Base-by-base conservation (phyloP, 2,888 invertebrate genomes). In the Eilema caniola region DNA sequence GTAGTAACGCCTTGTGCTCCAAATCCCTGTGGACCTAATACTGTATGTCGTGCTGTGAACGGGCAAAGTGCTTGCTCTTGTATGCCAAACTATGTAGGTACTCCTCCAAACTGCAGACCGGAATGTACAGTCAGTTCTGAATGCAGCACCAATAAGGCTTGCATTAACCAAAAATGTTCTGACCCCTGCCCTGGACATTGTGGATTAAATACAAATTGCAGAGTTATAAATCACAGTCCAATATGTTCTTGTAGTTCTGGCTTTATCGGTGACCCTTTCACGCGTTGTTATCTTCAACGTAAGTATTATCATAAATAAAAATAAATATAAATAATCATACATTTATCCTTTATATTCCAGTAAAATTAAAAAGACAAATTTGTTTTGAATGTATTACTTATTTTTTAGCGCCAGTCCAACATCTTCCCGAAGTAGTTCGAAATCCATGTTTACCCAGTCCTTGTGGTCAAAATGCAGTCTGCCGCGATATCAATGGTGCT, bases 111-210 rank as follows among this genome's bases (percentile, higher is more conserved):
- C 20, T 98, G 98, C 87, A 95, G 97, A 80, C 98, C 98, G 14
- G 97, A 98, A 91, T 98, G 98, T 88, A 96, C 97, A 37, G 95
- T 97, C 41, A 98, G 97, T 83, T 96, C 97, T 0, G 98, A 98
- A 89, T 98, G 98, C 88, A 87, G 97, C 2, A 92, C 95, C 24
- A 96, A 97, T 79, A 96, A 96, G 85, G 97, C 98, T 4, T 98
- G 98, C 84, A 92, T 97, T 16, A 96, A 97, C 84, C 96, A 97
- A 80, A 97, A 97, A 92, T 98, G 98, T 88, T 88, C 93, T 31
- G 96, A 98, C 89, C 98, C 98, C 56, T 98, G 98, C 79, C 96
- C 96, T 47, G 96, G 96, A 71, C 96, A 96, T 66, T 97, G 97
- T 83, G 97, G 97, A 60, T 92, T 93, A 85, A 96, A 97, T 83